Base-by-base conservation (phyloP, 2,888 invertebrate genomes). In the Dolomedes plantarius region DNA sequence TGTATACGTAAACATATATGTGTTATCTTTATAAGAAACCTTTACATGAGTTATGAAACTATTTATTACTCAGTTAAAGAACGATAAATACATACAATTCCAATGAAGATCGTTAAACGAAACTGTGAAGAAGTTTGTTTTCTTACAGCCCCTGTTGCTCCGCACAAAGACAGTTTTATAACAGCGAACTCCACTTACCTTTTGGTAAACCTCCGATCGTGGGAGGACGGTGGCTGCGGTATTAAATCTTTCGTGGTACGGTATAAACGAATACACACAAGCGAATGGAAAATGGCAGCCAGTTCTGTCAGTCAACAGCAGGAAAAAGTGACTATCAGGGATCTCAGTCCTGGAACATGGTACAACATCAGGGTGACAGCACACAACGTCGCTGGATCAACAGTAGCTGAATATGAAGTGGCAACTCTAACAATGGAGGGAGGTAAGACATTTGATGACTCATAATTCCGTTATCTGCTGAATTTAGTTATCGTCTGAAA, bases 181-280 rank as follows among this genome's bases (percentile, higher is more conserved):
- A 71, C 72, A 27, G 81, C 88, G 82, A 92, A 92, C 86, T 90
- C 90, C 0, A 91, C 91, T 0, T 91, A 90, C 16, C 89, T 91
- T n/a, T 89, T 90, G 77, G 90, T 92, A 56, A 90, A 91, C 88
- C 89, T 92, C 62, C 89, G 89, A n/a, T 89, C 91, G 7, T 92
- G 92, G 92, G 89, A 89, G 85, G 90, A 90, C 28, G 90, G 90
- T n/a, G 91, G 91, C 9, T 92, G 92, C 88, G 90, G 91, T 5
- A 91, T 92, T 88, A 89, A 88, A 67, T 87, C 87, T 1, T 89
- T 89, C 64, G 80, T 87, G 1, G 82, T 89, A 5, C 73, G 86
- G 0, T 89, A 87, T 74, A 86, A 87, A 72, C 31, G 80, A 5
- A 39, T 86, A 0, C 87, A 85, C 16, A 73, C 85, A 5, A 83